Evolutionary conservation across 2,888 invertebrate species (phyloP), one percentile per base, ranked within the genome.

Genomic region (Phoenoteleia sp.): DNA sequence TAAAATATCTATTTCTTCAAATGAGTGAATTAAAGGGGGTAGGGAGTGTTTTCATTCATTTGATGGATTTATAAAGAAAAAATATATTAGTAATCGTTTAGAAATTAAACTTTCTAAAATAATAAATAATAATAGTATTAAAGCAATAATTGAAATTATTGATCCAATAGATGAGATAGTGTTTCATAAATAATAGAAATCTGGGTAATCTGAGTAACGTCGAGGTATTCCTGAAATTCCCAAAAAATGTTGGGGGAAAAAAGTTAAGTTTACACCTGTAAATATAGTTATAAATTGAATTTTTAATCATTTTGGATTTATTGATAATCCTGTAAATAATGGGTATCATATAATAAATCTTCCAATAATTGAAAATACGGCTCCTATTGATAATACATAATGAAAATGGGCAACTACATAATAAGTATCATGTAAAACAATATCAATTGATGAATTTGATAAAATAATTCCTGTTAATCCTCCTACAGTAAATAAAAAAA

Each of bases 341-440:
- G 96, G 96, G 42, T 95, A 97, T 95, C 97, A 97, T 87, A 96
- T 95, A 92, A 96, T 94, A 93, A 97, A 95, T 88, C 96, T 96
- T 39, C 95, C 96, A 94, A 97, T 95, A 95, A 97, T 96, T 47
- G 96, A 96, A 95, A 97, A 97, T 90, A 97, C 96, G 2, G 97
- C 97, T 87, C 97, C 97, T 94, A 97, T 97, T 2, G 96, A 97
- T 91, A 97, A 89, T 0, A 97, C 97, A 95, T 97, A 97, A 92
- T 97, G 97, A 90, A 97, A 97, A 93, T 97, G 97, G 3, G 96
- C 97, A 36, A 97, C 97, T 64, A 97, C 97, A 95, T 97, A 97
- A 93, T 97, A 97, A n/a, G 97, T 97, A 91, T 97, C 97, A 94
- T 97, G 97, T 11, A 97, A 86, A 81, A 96, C 94, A 94, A 97